These are phyloP conservation scores for Chroicocephalus ridibundus DNA, from an alignment of 2,113 vertebrate species.

Conservation along the genomic window DNA sequence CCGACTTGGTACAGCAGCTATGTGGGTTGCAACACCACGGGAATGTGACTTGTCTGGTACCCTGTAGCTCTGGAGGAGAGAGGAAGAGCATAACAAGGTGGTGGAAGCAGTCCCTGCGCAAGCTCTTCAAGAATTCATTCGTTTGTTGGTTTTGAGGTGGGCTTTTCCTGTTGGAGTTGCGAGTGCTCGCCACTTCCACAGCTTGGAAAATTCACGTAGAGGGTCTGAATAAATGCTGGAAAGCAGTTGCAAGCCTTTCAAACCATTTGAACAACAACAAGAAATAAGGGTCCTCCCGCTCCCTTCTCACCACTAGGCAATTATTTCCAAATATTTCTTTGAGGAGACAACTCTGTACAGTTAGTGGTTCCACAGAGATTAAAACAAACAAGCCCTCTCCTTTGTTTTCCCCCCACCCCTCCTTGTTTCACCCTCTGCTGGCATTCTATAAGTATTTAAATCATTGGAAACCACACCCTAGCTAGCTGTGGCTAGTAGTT, in stretches of 20 bases:
- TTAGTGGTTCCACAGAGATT: not conserved
- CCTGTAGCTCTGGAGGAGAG: not conserved
- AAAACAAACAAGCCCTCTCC: not conserved
- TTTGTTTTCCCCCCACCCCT: not conserved
- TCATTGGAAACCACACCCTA: not conserved
- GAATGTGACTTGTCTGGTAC: not conserved
- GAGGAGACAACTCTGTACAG: not conserved
- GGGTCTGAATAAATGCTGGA: not conserved
- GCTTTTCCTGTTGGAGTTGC: not conserved
- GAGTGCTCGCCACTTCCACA: not conserved
- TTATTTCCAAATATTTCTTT: not conserved
- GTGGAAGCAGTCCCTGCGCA: not conserved
- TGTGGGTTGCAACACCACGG: not conserved
- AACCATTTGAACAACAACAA: not conserved
- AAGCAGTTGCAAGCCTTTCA: not conserved
- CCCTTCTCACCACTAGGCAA: not conserved
- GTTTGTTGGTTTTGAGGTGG: not conserved
- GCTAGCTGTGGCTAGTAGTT: slow-evolving; percentile 3
- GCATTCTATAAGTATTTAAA: slow-evolving; percentile 23
- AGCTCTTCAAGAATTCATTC: not conserved
- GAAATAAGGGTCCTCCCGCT: not conserved
- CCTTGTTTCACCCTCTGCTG: not conserved
- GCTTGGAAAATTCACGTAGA: not conserved
- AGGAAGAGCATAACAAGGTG: rapidly evolving
- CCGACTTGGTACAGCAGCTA: not conserved